These are phyloP conservation scores for Pipistrellus pygmaeus DNA, from an alignment of 2,797 vertebrate species.

Conservation along the genomic window DNA sequence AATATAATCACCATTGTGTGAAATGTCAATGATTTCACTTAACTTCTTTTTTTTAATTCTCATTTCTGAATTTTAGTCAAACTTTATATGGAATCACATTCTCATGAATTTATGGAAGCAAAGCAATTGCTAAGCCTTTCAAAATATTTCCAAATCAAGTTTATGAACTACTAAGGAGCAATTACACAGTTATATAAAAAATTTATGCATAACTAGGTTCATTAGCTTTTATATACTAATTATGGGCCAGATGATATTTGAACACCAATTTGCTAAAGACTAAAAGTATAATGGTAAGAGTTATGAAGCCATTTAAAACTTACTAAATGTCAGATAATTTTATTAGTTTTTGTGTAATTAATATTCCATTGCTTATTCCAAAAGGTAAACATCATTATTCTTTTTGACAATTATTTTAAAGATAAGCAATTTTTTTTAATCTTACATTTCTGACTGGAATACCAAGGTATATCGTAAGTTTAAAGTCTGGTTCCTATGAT, in stretches of 20 bases:
- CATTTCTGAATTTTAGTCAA: conserved; percentile 51
- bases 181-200: conserved; percentile 67
- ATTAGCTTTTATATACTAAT: conserved; percentile 65
- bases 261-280: conserved; percentile 62
- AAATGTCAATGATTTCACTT: conserved; percentile 71
- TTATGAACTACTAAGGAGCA: conserved; percentile 64
- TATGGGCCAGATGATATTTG: conserved; percentile 74
- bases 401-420: conserved; percentile 59
- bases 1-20: conserved; percentile 57
- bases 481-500: not conserved
- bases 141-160: conserved; percentile 58
- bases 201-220: conserved; percentile 43
- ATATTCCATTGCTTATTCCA: conserved; percentile 54
- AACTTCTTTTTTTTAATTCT: conserved; percentile 62
- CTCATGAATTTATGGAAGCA: conserved; percentile 24
- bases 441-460: not conserved
- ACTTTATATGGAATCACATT: conserved; percentile 15
- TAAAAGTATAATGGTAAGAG: conserved; percentile 2
- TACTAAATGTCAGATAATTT: conserved; percentile 74
- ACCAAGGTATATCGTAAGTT: not conserved
- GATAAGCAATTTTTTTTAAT: not conserved
- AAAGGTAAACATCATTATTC: conserved; percentile 73
- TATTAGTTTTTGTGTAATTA: conserved; percentile 71
- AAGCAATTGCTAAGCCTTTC: conserved; percentile 23
- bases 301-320: conserved; percentile 65